Evolutionary conservation across 2,797 vertebrate genomes (phyloP).

Genomic region (Basileuterus tristriatus): DNA sequence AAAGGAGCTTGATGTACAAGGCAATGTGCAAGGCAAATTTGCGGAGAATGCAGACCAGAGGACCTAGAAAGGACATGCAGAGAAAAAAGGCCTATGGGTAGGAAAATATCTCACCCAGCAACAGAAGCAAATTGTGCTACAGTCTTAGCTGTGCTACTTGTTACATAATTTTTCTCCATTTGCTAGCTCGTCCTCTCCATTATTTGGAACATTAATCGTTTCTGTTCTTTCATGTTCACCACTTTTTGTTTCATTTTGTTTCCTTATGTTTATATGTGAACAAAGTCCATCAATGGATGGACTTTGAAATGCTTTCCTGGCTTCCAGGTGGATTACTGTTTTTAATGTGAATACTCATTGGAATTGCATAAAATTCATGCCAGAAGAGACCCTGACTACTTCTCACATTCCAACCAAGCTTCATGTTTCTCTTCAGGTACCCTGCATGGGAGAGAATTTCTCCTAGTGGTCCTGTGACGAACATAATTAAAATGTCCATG

Average conservation of each 20-base stretch:
- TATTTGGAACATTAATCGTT: neutral
- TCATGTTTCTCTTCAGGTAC: neutral
- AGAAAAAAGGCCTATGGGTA: neutral
- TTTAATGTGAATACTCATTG: neutral
- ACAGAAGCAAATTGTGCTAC: neutral
- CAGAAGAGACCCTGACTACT: neutral
- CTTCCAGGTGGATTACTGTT: neutral
- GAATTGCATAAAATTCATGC: neutral
- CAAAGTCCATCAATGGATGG: neutral
- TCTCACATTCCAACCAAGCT: neutral
- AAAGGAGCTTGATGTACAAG: neutral
- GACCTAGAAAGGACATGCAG: neutral
- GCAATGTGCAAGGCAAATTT: neutral
- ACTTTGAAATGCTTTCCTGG: neutral
- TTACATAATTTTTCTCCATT: neutral
- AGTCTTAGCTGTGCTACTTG: rapidly evolving
- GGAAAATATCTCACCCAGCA: neutral
- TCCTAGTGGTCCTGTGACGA: neutral
- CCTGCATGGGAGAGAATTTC: neutral
- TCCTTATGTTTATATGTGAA: neutral
- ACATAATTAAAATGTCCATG: neutral
- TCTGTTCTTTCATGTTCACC: neutral
- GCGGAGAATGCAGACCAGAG: neutral
- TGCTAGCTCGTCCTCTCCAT: neutral
- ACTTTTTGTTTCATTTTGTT: neutral